These are phyloP conservation scores for Acleris holmiana DNA, from an alignment of 2,888 invertebrate genomes.

Conservation along the genomic window DNA sequence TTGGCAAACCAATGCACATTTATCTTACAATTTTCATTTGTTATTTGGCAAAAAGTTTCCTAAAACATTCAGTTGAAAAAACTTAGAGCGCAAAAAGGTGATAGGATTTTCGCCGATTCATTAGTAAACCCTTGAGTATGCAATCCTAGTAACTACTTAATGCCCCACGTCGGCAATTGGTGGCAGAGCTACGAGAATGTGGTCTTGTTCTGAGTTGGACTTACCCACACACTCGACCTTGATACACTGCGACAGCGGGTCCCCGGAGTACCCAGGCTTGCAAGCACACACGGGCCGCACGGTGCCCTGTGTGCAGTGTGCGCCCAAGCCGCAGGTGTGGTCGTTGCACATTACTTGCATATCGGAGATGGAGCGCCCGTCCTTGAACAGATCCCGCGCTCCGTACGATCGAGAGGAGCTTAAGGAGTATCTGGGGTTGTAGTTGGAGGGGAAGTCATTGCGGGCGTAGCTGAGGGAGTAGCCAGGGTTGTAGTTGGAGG, in stretches of 20 bases:
- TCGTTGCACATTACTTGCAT: slow-evolving; percentile 79
- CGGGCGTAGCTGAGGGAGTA: too few species aligned
- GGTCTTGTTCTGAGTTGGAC: slow-evolving; percentile 43
- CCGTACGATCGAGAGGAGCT: slow-evolving; percentile 61
- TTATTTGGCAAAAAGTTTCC: too few species aligned
- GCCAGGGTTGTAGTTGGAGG: too few species aligned
- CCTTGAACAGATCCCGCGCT: slow-evolving; percentile 66
- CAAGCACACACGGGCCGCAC: slow-evolving; percentile 93
- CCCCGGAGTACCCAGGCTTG: slow-evolving; percentile 90
- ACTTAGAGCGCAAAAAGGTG: too few species aligned
- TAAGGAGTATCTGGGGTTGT: slow-evolving; percentile 40
- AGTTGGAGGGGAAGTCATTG: slow-evolving; percentile 55
- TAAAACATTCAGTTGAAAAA: too few species aligned
- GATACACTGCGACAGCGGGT: slow-evolving; percentile 89
- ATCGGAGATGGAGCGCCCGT: slow-evolving; percentile 76
- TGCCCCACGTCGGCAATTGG: too few species aligned
- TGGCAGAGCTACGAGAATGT: too few species aligned
- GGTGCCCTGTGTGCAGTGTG: slow-evolving; percentile 86
- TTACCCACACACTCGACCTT: slow-evolving; percentile 89
- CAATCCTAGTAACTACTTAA: too few species aligned
- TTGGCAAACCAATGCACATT: too few species aligned
- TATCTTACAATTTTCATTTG: too few species aligned
- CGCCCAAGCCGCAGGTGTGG: slow-evolving; percentile 87
- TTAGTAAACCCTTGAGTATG: too few species aligned
- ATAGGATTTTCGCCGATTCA: too few species aligned